These are phyloP conservation scores for Drosophila orena DNA, from an alignment of 1,140 invertebrate species.

Conservation along the genomic window DNA sequence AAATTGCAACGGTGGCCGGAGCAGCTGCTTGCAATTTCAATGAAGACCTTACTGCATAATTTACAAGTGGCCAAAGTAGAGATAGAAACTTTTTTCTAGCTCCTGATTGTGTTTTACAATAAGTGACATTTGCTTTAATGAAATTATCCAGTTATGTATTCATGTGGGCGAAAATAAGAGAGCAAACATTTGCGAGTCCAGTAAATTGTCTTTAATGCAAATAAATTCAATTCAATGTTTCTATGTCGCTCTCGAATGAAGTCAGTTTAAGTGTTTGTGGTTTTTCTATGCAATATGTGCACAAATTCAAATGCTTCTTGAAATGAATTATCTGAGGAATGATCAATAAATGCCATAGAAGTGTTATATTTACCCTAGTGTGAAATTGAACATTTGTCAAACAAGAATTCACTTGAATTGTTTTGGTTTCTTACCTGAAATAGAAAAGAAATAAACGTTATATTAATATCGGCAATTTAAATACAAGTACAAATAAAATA, in stretches of 20 bases:
- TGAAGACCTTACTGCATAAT: slow-evolving; percentile 77
- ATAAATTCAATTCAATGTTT: slow-evolving; percentile 3
- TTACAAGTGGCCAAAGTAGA: slow-evolving; percentile 72
- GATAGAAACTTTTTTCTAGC: slow-evolving; percentile 27
- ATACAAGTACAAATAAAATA: too few species aligned
- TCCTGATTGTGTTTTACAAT: slow-evolving; percentile 56
- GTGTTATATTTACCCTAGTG: slow-evolving; percentile 6
- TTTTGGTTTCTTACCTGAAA: slow-evolving; percentile 14
- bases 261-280: slow-evolving; percentile 3
- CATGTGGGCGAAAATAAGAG: slow-evolving; percentile 22
- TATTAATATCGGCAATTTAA: too few species aligned
- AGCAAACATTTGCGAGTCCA: background rate
- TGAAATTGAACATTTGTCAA: background rate
- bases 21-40: slow-evolving; percentile 74
- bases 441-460: background rate
- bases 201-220: background rate
- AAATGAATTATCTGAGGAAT: background rate
- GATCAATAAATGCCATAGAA: background rate
- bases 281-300: background rate
- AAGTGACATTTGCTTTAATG: slow-evolving; percentile 70
- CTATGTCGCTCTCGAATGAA: background rate
- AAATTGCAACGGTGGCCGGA: slow-evolving; percentile 38
- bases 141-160: slow-evolving; percentile 75
- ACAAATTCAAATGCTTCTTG: background rate
- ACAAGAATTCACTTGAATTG: background rate